Conservation (phyloP, 2,797 vertebrate genomes). For the Xerus rutilus region DNA sequence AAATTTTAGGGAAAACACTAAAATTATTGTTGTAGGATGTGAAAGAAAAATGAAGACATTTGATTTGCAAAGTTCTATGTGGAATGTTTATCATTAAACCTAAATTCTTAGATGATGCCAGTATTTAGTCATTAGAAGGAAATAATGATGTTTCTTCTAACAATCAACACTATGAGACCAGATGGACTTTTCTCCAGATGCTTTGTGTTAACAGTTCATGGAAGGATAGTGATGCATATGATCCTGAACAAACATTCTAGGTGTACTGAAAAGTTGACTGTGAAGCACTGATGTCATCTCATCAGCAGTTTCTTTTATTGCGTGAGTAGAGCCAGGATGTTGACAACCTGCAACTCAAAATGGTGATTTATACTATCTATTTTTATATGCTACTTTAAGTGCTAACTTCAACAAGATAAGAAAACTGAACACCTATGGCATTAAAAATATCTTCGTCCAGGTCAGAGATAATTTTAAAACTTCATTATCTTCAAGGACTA, state of each 20-base stretch:
- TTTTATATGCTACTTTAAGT: background rate
- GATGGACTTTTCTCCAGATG: background rate
- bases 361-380: background rate
- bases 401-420: background rate
- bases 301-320: background rate
- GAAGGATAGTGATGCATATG: background rate
- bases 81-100: background rate
- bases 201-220: background rate
- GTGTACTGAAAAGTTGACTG: background rate
- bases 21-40: background rate
- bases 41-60: background rate
- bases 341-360: constrained; percentile 6
- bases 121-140: background rate
- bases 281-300: background rate
- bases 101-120: background rate
- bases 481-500: background rate
- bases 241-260: background rate
- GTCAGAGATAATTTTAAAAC: background rate
- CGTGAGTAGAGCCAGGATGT: background rate
- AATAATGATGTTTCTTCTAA: background rate
- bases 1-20: background rate
- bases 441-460: background rate
- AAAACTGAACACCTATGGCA: background rate
- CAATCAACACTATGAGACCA: background rate
- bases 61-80: background rate